A percentile compares a stretch with the other conserved stretches of the same genome.
phyloP scores from a whole-genome alignment of 64 coral and sea anemone genomes.

The Anthopleura sola region DNA sequence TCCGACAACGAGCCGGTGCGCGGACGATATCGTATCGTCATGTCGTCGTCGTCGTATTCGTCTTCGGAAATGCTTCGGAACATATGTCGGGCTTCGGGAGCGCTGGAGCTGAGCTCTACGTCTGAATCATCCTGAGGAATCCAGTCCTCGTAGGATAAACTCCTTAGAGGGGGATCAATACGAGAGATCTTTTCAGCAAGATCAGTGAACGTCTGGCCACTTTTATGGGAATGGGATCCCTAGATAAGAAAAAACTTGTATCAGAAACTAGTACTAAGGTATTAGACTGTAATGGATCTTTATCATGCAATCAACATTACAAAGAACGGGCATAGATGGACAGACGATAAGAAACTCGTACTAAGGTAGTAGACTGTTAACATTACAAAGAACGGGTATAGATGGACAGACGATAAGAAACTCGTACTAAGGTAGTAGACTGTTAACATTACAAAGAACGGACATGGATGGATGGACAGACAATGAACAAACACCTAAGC shows the following conservation, averaged over 20 bases:
- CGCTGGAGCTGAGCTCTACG: slow-evolving; percentile 38
- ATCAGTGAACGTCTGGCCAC: slow-evolving; percentile 66
- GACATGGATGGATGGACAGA: no score
- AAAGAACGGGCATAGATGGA: no score
- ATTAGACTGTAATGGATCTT: no score
- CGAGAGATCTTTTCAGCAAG: slow-evolving; percentile 86
- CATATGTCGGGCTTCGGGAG: slow-evolving; percentile 43
- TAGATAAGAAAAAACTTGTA: background rate
- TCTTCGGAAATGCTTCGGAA: slow-evolving; percentile 70
- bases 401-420: no score
- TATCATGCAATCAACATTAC: no score
- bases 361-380: no score
- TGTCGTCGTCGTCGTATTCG: slow-evolving; percentile 69
- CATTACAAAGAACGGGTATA: no score
- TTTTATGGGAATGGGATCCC: background rate
- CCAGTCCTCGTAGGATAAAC: slow-evolving; percentile 51
- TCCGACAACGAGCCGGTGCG: slow-evolving; percentile 91
- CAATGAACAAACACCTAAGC: no score
- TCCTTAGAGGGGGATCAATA: slow-evolving; percentile 71
- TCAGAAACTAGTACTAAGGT: no score
- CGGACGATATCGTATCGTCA: slow-evolving; percentile 53
- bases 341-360: no score
- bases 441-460: no score
- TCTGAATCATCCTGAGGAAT: slow-evolving; percentile 45
- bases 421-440: no score